A percentile compares a stretch with the other conserved stretches of the same genome.
Evolutionary conservation across 2,797 vertebrate genomes (phyloP).

Genomic region (Pyrrhura leucotis): DNA sequence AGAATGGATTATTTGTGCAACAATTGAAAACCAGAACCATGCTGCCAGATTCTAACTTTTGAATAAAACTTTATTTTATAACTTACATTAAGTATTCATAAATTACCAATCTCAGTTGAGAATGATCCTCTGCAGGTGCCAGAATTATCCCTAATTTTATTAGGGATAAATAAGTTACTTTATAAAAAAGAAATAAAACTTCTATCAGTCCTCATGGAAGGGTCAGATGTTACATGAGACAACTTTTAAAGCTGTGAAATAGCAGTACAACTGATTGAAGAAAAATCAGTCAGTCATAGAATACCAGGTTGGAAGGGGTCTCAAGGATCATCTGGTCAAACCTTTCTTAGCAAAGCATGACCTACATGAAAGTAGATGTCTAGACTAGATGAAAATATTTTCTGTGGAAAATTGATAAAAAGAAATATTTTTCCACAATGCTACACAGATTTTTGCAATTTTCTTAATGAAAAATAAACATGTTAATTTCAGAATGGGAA

Average conservation of each 20-base stretch:
- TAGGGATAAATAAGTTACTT: neutral
- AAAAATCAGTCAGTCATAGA: neutral
- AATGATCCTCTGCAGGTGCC: neutral
- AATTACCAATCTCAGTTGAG: neutral
- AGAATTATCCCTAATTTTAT: neutral
- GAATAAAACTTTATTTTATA: neutral
- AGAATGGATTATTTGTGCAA: neutral
- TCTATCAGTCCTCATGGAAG: neutral
- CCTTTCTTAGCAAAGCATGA: neutral
- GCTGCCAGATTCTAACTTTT: neutral
- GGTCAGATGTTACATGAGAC: neutral
- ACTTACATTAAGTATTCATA: neutral
- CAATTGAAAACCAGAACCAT: neutral
- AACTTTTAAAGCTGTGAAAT: neutral
- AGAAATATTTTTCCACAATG: neutral
- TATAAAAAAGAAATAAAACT: neutral
- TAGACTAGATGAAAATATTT: neutral
- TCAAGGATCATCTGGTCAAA: neutral
- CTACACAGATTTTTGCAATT: neutral
- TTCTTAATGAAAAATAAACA: neutral
- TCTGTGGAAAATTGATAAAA: neutral
- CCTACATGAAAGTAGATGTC: neutral
- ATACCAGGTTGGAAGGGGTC: neutral
- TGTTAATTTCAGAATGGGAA: neutral
- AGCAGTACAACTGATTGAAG: neutral